phyloP scores from a whole-genome alignment of 2,113 vertebrate species.

The Oreochromis niloticus region DNA sequence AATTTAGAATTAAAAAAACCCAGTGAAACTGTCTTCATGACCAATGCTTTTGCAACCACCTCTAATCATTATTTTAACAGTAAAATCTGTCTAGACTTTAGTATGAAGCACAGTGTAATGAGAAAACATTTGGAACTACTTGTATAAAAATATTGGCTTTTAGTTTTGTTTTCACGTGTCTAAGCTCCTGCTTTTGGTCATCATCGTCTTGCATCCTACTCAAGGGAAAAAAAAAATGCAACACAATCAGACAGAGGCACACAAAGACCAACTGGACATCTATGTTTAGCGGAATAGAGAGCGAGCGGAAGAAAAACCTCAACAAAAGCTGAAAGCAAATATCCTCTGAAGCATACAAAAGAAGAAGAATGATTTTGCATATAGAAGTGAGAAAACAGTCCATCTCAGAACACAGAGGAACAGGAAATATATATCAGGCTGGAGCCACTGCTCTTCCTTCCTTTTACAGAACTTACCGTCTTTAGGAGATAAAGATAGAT shows the following conservation, averaged over 20 bases:
- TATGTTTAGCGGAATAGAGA: slow-evolving; percentile 18
- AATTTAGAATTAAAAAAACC: not conserved
- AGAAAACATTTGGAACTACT: not conserved
- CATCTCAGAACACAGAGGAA: not conserved
- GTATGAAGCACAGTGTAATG: not conserved
- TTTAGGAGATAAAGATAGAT: not conserved
- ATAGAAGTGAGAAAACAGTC: not conserved
- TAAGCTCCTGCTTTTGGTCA: not conserved
- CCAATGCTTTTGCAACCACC: not conserved
- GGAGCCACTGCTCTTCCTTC: not conserved
- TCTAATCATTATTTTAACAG: not conserved
- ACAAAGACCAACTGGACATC: not conserved
- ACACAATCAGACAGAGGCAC: not conserved
- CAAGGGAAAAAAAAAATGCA: not conserved
- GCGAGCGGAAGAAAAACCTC: not conserved
- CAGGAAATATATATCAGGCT: not conserved
- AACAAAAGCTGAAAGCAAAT: slow-evolving; percentile 30
- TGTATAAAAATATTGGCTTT: not conserved
- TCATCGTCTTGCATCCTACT: not conserved
- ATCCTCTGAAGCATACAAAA: slow-evolving; percentile 22
- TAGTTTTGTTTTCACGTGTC: not conserved
- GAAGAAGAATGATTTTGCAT: slow-evolving; percentile 24
- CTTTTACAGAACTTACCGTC: not conserved
- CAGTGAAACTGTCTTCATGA: not conserved
- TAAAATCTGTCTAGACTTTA: not conserved